Evolutionary conservation across 2,797 vertebrate species (phyloP).

Genomic region (Brachymystax lenok): DNA sequence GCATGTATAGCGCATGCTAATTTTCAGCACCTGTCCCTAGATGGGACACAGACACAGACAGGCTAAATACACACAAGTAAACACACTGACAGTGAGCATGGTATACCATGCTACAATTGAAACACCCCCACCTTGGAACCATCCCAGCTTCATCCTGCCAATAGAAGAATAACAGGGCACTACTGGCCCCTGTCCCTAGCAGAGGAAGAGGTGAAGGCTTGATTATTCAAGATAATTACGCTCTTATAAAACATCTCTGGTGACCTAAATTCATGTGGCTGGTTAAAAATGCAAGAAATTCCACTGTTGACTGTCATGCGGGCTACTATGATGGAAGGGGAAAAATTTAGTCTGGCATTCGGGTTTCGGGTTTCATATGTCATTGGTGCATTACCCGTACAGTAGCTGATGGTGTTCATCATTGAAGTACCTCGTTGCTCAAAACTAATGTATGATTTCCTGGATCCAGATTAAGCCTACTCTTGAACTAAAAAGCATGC

Average conservation of each 20-base stretch:
- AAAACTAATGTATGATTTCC: too few relatives aligned
- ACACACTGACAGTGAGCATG: not conserved
- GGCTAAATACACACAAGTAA: not conserved
- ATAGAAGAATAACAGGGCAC: too few relatives aligned
- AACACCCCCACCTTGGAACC: too few relatives aligned
- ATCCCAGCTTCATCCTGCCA: too few relatives aligned
- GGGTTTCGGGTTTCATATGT: not conserved
- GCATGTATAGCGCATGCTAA: not conserved
- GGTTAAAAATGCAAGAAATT: slow-evolving; percentile 42
- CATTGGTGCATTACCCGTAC: too few relatives aligned
- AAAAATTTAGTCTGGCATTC: not conserved
- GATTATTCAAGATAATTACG: slow-evolving; percentile 40
- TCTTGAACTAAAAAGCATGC: too few relatives aligned
- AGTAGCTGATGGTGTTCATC: too few relatives aligned
- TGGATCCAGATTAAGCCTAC: too few relatives aligned
- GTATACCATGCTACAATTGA: not conserved
- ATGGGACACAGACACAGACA: not conserved
- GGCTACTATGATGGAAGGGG: slow-evolving; percentile 1
- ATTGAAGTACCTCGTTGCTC: too few relatives aligned
- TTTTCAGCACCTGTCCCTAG: not conserved
- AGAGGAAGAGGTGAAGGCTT: not conserved
- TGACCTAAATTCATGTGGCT: slow-evolving; percentile 44
- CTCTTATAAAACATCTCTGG: slow-evolving; percentile 35
- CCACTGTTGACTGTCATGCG: slow-evolving; percentile 19
- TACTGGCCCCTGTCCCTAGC: not conserved